Conservation (phyloP, 1,140 invertebrate genomes). For the Dufourea novaeangliae region DNA sequence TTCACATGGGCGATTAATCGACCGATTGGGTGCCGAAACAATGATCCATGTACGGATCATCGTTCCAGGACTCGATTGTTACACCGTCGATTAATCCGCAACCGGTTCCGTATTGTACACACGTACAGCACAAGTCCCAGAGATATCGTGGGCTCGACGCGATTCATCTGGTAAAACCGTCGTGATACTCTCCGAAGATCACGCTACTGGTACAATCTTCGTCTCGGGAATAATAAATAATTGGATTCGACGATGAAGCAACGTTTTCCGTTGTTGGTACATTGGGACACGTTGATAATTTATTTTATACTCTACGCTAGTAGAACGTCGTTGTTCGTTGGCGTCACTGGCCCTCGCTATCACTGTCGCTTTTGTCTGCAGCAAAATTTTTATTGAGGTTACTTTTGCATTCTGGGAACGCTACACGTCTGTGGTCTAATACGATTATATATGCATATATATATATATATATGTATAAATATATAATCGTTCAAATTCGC, state of each 20-base stretch:
- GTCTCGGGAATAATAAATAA: conserved; percentile 53
- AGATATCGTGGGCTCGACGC: conserved; percentile 24
- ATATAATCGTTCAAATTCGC: background rate
- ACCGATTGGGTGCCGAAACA: conserved; percentile 65
- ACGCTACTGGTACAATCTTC: conserved; percentile 14
- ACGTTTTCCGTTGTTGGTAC: background rate
- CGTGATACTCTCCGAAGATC: conserved; percentile 24
- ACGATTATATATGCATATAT: too few relatives aligned
- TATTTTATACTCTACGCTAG: conserved; percentile 50
- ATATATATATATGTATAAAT: too few relatives aligned
- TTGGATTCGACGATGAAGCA: conserved; percentile 42
- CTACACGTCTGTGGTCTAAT: too few relatives aligned
- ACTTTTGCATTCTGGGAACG: background rate
- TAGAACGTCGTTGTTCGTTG: conserved; percentile 50
- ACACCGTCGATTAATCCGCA: conserved; percentile 45
- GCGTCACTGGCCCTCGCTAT: conserved; percentile 92
- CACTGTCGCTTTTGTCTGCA: conserved; percentile 95
- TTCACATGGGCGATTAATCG: conserved; percentile 21
- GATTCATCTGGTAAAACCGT: background rate
- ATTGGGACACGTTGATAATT: conserved; percentile 35
- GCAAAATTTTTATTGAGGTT: conserved; percentile 59
- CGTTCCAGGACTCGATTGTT: conserved; percentile 69
- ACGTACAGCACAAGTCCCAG: background rate
- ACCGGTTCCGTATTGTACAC: background rate
- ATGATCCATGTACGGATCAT: conserved; percentile 72